Evolutionary conservation across 2,888 invertebrate genomes (phyloP), one percentile per base, ranked within the genome.

Genomic region (Macrosoma leucophasiata): DNA sequence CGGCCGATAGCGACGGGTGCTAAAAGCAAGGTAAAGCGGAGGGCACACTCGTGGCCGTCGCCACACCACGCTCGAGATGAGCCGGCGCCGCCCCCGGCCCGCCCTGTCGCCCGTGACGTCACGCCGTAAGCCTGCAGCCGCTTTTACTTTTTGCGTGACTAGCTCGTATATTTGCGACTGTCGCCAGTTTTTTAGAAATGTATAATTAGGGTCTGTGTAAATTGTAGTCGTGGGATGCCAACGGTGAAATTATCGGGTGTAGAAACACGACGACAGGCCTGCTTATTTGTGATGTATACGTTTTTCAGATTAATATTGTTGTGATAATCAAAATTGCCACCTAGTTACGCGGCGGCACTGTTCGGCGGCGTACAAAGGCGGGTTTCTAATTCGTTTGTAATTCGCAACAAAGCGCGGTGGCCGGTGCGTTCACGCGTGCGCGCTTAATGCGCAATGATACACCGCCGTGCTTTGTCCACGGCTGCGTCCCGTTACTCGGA

Each of bases 51-150:
- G n/a, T n/a, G n/a, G n/a, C n/a, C n/a, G n/a, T n/a, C n/a, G n/a
- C 48, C 46, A 46, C 48, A 51, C 38, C 46, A 53, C 55, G 59
- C 52, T 61, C 48, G 58, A 58, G 52, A 52, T 52, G 56, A 46
- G 52, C 40, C 55, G 79, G 74, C 78, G 81, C 82, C 79, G 74
- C 79, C 79, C 72, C 55, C 44, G 57, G 52, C 56, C 79, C 79
- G 79, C 79, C 79, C 73, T 71, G 82, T 74, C 81, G 81, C 73
- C 75, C 60, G 66, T 82, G 76, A 82, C 81, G 78, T 81, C 76
- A 82, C 58, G 59, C 50, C 45, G 52, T 65, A 76, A 76, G 52
- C 68, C 55, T 58, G 65, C 67, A 62, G 60, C 59, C 62, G 59
- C 61, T 63, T 58, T 58, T 60, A 62, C 70, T 75, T 79, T 79